Evolutionary conservation across 2,113 vertebrate genomes (phyloP), one percentile per base, ranked within the genome.

Genomic region (Gallinago jamesoni): DNA sequence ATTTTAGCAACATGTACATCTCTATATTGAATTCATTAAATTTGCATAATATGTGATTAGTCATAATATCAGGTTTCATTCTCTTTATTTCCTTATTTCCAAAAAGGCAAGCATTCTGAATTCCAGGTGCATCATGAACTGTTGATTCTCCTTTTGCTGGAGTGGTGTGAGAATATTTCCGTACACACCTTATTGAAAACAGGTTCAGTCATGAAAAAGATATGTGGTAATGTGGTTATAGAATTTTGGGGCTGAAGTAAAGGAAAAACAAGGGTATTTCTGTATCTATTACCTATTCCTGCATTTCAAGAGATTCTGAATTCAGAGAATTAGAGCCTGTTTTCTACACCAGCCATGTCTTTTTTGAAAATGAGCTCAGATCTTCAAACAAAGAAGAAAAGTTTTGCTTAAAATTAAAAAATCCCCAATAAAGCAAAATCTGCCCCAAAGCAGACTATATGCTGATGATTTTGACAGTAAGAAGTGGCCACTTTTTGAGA

Each of bases 161-260:
- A 45, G 23, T 28, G 25, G 3, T 8, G 6, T 23, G 15, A 56
- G 10, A n/a, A 4, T 48, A 31, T 69, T 73, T 47, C 30, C 25
- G 4, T 22, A 17, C 12, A 9, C 2, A 41, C 1, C 15, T 70
- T 19, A 45, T 0, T 74, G 28, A 15, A 72, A 90, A 72, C 7
- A 33, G 3, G 6, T 60, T 91, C 14, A 77, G 23, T 39, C 37
- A 39, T 27, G 25, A 50, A 56, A 89, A 74, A 43, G 1, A 13
- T 12, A 13, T 7, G 1, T 55, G 10, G 5, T 33, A 10, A 15
- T 39, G 12, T 2, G 67, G 12, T 12, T 63, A 35, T 1, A 48
- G 39, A 69, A 20, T 17, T 52, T 79, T 43, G 50, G 35, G 20
- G 3, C 15, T 47, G 9, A 93, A 82, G 14, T 25, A 52, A 14